Conservation (phyloP, 2,797 vertebrate species). For the Pelodytes ibericus region DNA sequence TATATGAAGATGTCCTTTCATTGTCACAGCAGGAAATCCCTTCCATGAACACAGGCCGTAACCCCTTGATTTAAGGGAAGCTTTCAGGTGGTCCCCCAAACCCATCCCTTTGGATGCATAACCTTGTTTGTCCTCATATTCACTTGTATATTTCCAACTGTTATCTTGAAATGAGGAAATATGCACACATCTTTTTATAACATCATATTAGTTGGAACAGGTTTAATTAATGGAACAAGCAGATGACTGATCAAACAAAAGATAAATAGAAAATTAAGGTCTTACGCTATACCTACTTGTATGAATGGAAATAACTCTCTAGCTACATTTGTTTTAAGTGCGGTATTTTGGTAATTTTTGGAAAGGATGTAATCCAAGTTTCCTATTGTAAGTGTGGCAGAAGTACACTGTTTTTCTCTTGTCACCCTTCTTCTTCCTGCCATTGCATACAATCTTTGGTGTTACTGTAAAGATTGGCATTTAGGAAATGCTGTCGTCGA, state of each 20-base stretch:
- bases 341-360: background rate
- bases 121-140: too few relatives aligned
- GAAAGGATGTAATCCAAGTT: background rate
- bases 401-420: background rate
- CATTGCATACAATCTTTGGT: background rate
- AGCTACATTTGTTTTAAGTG: background rate
- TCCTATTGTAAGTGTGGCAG: background rate
- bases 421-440: background rate
- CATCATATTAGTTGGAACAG: background rate
- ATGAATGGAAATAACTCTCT: background rate
- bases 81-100: too few relatives aligned
- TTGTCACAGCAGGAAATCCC: too few relatives aligned
- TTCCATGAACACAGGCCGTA: too few relatives aligned
- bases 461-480: background rate
- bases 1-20: too few relatives aligned
- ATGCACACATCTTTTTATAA: too few relatives aligned
- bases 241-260: background rate
- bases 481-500: background rate
- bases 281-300: too few relatives aligned
- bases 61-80: too few relatives aligned
- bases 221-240: background rate
- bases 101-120: too few relatives aligned
- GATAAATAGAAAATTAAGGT: too few relatives aligned
- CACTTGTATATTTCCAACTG: too few relatives aligned
- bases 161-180: too few relatives aligned